Percentiles rank a stretch among this genome's conserved stretches.
phyloP scores from a whole-genome alignment of 2,113 vertebrate genomes.

The Halichoerus grypus region DNA sequence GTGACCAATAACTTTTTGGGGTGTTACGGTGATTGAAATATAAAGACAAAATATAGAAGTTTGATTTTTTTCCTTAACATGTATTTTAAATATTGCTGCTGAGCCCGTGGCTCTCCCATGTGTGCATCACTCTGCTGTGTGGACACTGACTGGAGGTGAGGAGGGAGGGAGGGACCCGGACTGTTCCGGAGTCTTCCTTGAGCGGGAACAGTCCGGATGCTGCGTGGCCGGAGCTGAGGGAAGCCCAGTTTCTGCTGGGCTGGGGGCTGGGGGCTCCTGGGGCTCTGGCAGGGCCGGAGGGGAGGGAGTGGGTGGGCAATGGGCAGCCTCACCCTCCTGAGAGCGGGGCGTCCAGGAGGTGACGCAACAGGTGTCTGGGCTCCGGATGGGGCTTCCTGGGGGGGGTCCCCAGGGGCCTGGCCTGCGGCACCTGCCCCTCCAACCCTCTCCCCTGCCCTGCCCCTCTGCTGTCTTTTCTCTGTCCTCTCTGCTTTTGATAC shows the following conservation, averaged over 20 bases:
- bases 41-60: not conserved
- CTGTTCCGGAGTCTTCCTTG: fast-evolving
- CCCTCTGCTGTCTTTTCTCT: not conserved
- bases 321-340: not conserved
- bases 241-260: not conserved
- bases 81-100: not conserved
- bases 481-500: not conserved
- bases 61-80: not conserved
- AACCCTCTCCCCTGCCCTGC: not conserved
- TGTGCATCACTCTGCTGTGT: not conserved
- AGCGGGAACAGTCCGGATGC: fast-evolving
- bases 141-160: not conserved
- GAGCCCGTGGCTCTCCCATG: fast-evolving
- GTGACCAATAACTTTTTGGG: no score
- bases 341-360: not conserved
- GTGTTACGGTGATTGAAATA: not conserved
- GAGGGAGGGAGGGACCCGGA: fast-evolving
- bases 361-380: not conserved
- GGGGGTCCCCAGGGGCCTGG: not conserved
- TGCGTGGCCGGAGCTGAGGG: fast-evolving
- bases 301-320: not conserved
- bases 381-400: not conserved
- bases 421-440: not conserved
- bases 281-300: not conserved
- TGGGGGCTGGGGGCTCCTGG: no score